A percentile compares a stretch with the other conserved stretches of the same genome.
These are phyloP conservation scores for Camponotus floridanus DNA, from an alignment of 1,140 invertebrate species.

Conservation along the genomic window DNA sequence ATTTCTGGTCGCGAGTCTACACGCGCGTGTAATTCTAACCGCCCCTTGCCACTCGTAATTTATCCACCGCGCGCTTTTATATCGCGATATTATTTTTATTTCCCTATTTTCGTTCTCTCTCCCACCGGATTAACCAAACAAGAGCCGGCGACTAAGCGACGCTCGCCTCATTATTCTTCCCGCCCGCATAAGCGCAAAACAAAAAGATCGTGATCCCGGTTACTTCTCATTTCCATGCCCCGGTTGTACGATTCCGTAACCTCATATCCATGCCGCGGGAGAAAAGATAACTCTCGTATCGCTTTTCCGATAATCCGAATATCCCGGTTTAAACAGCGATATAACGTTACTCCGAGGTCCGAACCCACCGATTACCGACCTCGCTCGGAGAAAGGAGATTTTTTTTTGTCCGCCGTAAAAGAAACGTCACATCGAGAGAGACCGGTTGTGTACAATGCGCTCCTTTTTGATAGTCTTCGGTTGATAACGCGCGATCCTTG, in stretches of 20 bases:
- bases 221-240: conserved; percentile 21
- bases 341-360: not conserved
- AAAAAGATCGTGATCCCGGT: conserved; percentile 48
- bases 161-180: conserved; percentile 41
- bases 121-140: not conserved
- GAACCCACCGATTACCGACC: conserved; percentile 12
- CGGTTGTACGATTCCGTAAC: not conserved
- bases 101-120: conserved; percentile 2
- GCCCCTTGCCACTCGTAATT: conserved; percentile 40
- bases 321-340: conserved; percentile 24
- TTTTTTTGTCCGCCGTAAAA: not conserved
- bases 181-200: conserved; percentile 26
- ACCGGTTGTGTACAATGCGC: not conserved
- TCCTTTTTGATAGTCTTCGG: conserved; percentile 35
- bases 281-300: not conserved
- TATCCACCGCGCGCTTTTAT: conserved; percentile 15
- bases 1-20: not conserved
- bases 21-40: conserved; percentile 3
- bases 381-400: not conserved
- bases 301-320: conserved; percentile 11
- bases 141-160: not conserved
- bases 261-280: not conserved
- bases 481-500: conserved; percentile 20
- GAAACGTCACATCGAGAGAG: conserved; percentile 5
- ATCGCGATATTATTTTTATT: not conserved